Base-by-base conservation (phyloP, 2,888 invertebrate genomes). In the Pyrgus malvae region DNA sequence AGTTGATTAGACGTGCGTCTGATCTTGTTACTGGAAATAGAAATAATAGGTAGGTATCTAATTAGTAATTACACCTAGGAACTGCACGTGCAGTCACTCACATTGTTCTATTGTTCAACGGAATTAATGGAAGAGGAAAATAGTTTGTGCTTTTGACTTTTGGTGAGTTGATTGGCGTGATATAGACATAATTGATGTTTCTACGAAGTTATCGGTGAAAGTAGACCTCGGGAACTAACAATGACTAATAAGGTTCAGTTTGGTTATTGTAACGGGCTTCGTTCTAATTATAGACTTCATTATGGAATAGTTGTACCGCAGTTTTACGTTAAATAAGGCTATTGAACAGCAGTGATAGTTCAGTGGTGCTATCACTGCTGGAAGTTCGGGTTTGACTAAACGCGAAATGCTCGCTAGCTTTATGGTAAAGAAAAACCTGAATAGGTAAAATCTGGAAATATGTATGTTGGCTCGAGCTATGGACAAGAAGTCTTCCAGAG, bases 1-100 rank as follows among this genome's bases (percentile, higher is more conserved):
- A 55, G 62, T 62, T 64, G 66, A 67, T 66, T 65, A 62, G 50
- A 60, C 54, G 45, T 35, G 21, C 53, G 50, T 45, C 49, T 38
- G 51, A 48, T 49, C 55, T 55, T 46, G 55, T 59, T 50, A 59
- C 17, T 42, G 49, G 57, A 62, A 60, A 14, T 53, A 41, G 57
- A 37, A 31, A 38, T 54, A 46, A n/a, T n/a, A n/a, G n/a, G n/a
- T n/a, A n/a, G n/a, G n/a, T n/a, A n/a, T n/a, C n/a, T n/a, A n/a
- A 53, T 40, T 40, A 46, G 45, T 59, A 57, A 59, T 58, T 62
- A 59, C 38, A 41, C 42, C 57, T 56, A 45, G 48, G 50, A 59
- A 53, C 51, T 44, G 14, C 59, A 59, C 55, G 55, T 57, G 64
- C 46, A 44, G 29, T 44, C 44, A 38, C 41, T 48, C 41, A 44